Conservation (phyloP, 2,797 vertebrate species). For the Pseudochirops cupreus region DNA sequence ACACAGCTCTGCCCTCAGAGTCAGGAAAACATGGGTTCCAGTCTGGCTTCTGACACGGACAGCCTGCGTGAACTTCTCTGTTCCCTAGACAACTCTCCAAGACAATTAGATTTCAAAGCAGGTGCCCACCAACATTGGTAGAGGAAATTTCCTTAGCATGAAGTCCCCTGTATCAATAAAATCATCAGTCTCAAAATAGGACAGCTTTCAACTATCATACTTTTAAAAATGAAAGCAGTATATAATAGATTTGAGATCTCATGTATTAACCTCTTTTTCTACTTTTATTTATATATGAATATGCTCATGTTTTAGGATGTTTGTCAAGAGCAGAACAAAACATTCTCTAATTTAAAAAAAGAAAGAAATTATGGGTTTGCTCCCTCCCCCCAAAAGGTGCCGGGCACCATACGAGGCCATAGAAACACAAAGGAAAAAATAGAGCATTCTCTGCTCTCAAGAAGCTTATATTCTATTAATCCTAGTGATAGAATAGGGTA, state of each 20-base stretch:
- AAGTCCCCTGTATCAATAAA: neutral
- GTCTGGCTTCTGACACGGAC: neutral
- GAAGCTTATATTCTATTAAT: neutral
- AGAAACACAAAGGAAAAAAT: neutral
- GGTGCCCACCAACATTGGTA: neutral
- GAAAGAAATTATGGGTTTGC: neutral
- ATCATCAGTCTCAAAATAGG: neutral
- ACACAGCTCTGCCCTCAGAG: neutral
- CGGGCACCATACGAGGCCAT: neutral
- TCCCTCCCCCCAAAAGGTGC: neutral
- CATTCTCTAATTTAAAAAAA: neutral
- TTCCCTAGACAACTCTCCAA: neutral
- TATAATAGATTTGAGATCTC: neutral
- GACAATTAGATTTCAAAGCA: neutral
- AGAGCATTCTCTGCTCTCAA: neutral
- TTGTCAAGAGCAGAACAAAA: neutral
- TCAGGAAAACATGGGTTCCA: neutral
- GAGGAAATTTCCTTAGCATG: neutral
- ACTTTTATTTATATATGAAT: neutral
- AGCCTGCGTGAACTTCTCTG: neutral
- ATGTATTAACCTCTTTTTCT: neutral
- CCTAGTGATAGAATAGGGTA: neutral
- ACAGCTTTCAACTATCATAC: neutral
- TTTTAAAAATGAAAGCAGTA: neutral
- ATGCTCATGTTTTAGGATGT: neutral